These are phyloP conservation scores for Sterrhoptilus dennistouni DNA, from an alignment of 2,113 vertebrate species.

Conservation along the genomic window DNA sequence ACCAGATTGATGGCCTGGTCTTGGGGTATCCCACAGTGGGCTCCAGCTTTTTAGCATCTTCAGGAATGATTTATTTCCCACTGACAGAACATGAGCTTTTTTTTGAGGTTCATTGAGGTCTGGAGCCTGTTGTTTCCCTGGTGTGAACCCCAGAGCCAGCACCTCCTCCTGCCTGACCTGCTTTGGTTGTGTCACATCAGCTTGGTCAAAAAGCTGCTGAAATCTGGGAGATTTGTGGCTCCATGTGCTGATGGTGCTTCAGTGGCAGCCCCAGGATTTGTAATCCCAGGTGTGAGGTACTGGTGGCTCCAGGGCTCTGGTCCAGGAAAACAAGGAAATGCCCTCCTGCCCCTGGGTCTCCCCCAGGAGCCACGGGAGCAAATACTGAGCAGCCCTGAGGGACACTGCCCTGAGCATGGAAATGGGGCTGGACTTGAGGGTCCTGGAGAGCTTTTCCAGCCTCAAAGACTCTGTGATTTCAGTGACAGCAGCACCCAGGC, in stretches of 20 bases:
- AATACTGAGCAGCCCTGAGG: neutral
- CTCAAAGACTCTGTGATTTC: too few relatives aligned
- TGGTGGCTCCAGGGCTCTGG: neutral
- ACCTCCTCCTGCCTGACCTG: neutral
- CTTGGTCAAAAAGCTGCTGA: neutral
- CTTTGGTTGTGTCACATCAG: neutral
- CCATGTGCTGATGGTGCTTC: neutral
- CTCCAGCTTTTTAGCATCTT: neutral
- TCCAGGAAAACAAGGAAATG: neutral
- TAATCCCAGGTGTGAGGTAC: neutral
- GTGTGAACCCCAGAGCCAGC: neutral
- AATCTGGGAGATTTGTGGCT: neutral
- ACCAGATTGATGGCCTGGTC: neutral
- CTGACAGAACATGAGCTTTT: fast-evolving
- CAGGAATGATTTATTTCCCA: neutral
- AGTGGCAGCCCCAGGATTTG: neutral
- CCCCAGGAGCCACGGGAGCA: neutral
- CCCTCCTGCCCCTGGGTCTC: neutral
- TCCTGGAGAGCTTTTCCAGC: too few relatives aligned
- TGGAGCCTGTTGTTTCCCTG: neutral
- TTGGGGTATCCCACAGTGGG: neutral
- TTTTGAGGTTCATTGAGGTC: neutral
- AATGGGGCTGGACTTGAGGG: neutral
- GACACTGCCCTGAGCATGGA: neutral
- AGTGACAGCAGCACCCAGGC: too few relatives aligned